Conservation (phyloP, 2,113 vertebrate species). For the Dicentrarchus labrax region DNA sequence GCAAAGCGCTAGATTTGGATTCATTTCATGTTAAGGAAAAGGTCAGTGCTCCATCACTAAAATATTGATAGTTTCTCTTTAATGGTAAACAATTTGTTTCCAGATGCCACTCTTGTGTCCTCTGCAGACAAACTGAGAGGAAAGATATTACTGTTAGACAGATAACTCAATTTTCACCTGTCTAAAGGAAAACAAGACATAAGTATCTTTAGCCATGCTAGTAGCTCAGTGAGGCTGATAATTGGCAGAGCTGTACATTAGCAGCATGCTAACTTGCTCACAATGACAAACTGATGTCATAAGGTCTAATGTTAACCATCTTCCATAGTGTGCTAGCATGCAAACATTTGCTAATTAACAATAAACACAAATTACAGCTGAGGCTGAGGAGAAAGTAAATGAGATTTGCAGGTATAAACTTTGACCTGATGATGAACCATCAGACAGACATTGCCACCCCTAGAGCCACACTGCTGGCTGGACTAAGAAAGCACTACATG, state of each 20-base stretch:
- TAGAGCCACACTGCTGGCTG: not conserved
- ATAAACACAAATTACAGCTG: not conserved
- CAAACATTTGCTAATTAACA: not conserved
- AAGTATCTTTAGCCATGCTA: not conserved
- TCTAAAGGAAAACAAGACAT: not conserved
- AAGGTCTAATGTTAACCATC: not conserved
- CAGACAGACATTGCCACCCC: not conserved
- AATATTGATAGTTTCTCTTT: conserved; percentile 7
- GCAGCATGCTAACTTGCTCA: not conserved
- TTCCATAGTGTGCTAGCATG: too few relatives aligned
- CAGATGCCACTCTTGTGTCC: conserved; percentile 1
- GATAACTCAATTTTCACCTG: conserved; percentile 10
- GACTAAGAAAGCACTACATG: not conserved
- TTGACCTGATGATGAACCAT: too few relatives aligned
- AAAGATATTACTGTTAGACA: conserved; percentile 24
- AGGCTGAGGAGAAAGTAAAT: too few relatives aligned
- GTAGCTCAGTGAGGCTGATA: not conserved
- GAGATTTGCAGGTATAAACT: too few relatives aligned
- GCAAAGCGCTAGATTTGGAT: not conserved
- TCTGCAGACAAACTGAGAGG: conserved; percentile 3
- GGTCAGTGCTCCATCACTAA: conserved; percentile 13
- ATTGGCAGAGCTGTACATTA: too few relatives aligned
- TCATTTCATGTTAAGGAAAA: conserved; percentile 17
- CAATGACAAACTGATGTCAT: not conserved
- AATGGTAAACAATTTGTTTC: not conserved